phyloP scores from a whole-genome alignment of 2,113 vertebrate species.

The Saiga tatarica region DNA sequence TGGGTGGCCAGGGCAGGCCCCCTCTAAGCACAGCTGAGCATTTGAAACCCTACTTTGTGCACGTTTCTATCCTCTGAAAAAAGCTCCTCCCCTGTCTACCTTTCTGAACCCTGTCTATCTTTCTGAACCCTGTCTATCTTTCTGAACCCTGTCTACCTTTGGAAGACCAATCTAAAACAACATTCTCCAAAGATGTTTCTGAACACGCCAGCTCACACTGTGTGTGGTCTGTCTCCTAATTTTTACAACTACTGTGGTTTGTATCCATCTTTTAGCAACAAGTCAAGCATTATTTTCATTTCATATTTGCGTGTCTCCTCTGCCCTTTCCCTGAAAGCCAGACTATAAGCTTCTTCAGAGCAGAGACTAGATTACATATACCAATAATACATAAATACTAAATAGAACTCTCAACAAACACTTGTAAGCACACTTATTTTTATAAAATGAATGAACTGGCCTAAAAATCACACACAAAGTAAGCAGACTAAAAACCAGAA shows the following conservation, averaged over 20 bases:
- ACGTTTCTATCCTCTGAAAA: not conserved
- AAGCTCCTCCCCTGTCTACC: not conserved
- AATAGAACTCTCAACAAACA: not conserved
- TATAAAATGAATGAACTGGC: not conserved
- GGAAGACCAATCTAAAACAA: not conserved
- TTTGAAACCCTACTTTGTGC: not conserved
- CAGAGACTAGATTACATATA: not conserved
- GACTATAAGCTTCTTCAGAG: not conserved
- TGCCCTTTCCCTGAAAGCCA: not conserved
- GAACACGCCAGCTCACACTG: not conserved
- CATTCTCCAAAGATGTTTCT: not conserved
- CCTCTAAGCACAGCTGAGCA: not conserved
- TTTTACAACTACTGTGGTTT: not conserved
- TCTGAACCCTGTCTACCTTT: not conserved
- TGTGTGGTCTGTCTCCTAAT: not conserved
- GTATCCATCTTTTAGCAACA: not conserved
- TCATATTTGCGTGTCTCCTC: not conserved
- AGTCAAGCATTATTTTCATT: not conserved
- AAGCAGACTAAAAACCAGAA: not conserved
- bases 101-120: not conserved
- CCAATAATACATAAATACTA: not conserved
- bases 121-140: not conserved
- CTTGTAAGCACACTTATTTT: not conserved
- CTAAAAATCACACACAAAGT: constrained; percentile 1
- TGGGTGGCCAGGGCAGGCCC: not conserved